Base-by-base conservation (phyloP, 2,797 vertebrate species). In the Crax fasciolata region DNA sequence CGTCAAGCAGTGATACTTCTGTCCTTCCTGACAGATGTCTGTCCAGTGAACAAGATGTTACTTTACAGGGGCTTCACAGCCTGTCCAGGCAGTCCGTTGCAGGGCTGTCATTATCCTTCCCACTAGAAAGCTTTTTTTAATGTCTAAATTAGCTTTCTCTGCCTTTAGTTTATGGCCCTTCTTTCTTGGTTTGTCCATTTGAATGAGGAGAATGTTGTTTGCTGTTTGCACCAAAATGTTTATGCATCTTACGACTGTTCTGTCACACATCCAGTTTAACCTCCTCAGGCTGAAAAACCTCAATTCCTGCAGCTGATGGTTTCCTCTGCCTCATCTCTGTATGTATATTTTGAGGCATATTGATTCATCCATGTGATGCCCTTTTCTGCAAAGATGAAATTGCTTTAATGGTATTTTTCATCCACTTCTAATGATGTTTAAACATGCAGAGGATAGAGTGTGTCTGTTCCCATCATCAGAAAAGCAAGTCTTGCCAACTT, bases 341-440 rank as follows among this genome's bases (percentile, higher is more conserved):
- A 10, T 81, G 38, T 71, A 51, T 94, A 89, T 96, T 95, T 68
- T 83, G 80, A 93, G 73, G 71, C 38, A 67, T 95, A 94, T 83
- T 78, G 93, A 95, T 93, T 93, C 46, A 95, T 78, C 72, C 78
- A 21, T 61, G 90, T 76, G 91, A 87, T 81, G 77, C n/a, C 89
- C 27, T 87, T 82, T 78, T 87, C 76, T 93, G 89, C 79, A 73
- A 81, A 55, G 51, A 91, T 92, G 96, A 97, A 97, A 95, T 89
- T 87, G 82, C 73, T 93, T 95, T 95, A 92, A 94, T 65, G 76
- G 66, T 48, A 66, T 84, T 92, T 78, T 93, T 75, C 24, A 74
- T 57, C 71, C 46, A 49, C 83, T 90, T 92, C 77, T 84, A 66
- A 65, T 44, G 13, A 77, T 74, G 75, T 35, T 97, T 96, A 93